Conservation (phyloP, 2,113 vertebrate genomes). For the Toxostoma redivivum region DNA sequence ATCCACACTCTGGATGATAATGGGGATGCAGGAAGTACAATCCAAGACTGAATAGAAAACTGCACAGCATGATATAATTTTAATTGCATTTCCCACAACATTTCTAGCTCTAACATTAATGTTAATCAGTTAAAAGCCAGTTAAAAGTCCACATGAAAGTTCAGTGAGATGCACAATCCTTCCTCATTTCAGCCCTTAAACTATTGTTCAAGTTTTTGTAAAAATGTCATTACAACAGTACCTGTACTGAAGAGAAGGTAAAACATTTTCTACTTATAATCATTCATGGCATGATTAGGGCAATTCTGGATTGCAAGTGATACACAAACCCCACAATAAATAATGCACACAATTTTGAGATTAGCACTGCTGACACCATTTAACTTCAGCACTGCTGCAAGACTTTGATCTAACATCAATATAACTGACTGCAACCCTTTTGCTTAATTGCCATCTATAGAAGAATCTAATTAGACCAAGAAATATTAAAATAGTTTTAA, state of each 20-base stretch:
- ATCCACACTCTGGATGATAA: background rate
- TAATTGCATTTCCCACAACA: background rate
- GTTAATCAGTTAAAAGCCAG: background rate
- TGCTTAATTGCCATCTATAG: slow-evolving; percentile 18
- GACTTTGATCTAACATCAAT: slow-evolving; percentile 29
- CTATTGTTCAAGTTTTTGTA: background rate
- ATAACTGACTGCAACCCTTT: slow-evolving; percentile 6
- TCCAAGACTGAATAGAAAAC: background rate
- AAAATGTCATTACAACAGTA: background rate
- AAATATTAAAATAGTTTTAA: slow-evolving; percentile 55
- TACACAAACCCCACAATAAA: background rate
- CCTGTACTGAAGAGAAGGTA: background rate
- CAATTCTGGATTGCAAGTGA: background rate
- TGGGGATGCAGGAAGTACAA: background rate
- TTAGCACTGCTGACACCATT: background rate
- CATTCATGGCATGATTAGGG: background rate
- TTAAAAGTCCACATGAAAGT: background rate
- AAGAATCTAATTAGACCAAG: slow-evolving; percentile 37
- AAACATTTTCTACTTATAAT: background rate
- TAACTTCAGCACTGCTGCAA: background rate
- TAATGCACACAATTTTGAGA: background rate
- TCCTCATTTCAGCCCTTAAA: background rate
- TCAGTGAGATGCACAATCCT: background rate
- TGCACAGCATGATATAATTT: background rate
- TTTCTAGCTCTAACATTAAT: background rate